These are phyloP conservation scores for Tachuris rubrigastra DNA, from an alignment of 2,113 vertebrate species.

Conservation along the genomic window DNA sequence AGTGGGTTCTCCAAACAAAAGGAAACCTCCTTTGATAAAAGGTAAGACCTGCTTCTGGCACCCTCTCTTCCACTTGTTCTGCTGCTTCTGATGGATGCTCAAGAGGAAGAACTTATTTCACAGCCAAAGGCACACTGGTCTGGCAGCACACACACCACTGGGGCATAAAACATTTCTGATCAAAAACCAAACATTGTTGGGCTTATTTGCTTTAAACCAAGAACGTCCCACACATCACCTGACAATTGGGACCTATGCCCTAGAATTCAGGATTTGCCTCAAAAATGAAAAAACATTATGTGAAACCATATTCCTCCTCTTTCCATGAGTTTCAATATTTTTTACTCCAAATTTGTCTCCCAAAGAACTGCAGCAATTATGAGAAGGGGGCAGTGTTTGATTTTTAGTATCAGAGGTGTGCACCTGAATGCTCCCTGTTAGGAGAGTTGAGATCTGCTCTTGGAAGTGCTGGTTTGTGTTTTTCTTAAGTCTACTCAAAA, in stretches of 20 bases:
- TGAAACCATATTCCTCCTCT: not conserved
- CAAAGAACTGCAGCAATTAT: not conserved
- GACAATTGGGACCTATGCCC: not conserved
- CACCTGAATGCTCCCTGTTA: not conserved
- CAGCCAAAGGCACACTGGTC: not conserved
- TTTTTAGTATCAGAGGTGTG: not conserved
- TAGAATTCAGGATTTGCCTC: not conserved
- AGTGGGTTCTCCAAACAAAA: not conserved
- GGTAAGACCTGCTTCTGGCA: not conserved
- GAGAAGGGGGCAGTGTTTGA: not conserved
- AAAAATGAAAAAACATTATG: not conserved
- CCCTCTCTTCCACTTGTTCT: not conserved
- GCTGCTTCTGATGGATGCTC: not conserved
- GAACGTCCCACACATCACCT: not conserved
- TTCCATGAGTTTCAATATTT: not conserved
- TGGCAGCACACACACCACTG: not conserved
- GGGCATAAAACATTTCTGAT: not conserved
- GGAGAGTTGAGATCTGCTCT: not conserved
- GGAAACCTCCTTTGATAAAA: not conserved
- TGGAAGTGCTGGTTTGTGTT: not conserved
- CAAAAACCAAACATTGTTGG: not conserved
- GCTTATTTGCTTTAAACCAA: not conserved
- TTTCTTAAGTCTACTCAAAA: slow-evolving; percentile 8
- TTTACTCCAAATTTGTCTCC: not conserved
- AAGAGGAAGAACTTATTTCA: not conserved